Percentiles rank a stretch among this genome's conserved stretches.
Conservation (phyloP, 1,140 invertebrate species). For the Mycetomoellerius zeteki region DNA sequence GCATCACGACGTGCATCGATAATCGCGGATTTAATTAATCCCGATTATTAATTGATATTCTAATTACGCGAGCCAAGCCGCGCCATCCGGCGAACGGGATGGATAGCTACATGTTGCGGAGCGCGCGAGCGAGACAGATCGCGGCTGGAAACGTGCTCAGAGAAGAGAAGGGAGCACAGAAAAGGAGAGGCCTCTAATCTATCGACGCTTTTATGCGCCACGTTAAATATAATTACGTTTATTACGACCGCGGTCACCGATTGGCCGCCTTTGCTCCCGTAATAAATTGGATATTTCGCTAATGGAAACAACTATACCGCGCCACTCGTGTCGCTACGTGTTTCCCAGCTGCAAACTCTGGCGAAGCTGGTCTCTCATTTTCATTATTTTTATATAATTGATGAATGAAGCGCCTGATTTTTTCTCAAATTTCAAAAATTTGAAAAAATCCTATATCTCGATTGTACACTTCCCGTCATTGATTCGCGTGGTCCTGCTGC, state of each 20-base stretch:
- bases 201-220: slow-evolving; percentile 67
- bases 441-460: background rate
- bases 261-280: slow-evolving; percentile 62
- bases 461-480: too few relatives aligned
- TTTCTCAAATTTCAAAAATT: background rate
- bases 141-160: slow-evolving; percentile 4
- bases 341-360: background rate
- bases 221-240: slow-evolving; percentile 85
- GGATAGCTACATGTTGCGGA: slow-evolving; percentile 63
- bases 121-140: background rate
- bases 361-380: background rate
- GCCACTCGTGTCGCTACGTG: slow-evolving; percentile 21
- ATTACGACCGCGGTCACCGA: slow-evolving; percentile 65
- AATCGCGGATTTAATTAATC: slow-evolving; percentile 76
- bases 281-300: slow-evolving; percentile 80
- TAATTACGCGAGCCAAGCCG: slow-evolving; percentile 75
- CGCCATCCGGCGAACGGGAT: slow-evolving; percentile 36
- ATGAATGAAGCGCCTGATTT: too few relatives aligned
- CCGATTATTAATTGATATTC: slow-evolving; percentile 80
- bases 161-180: slow-evolving; percentile 37
- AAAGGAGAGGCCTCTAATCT: slow-evolving; percentile 74
- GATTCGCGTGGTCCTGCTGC: too few relatives aligned
- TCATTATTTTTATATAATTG: background rate
- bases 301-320: slow-evolving; percentile 80
- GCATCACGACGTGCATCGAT: slow-evolving; percentile 55